A percentile compares a stretch with the other conserved stretches of the same genome.
phyloP scores from a whole-genome alignment of 30 jellyfish, hydroid and myxozoan genomes.

The Turritopsis dohrnii region DNA sequence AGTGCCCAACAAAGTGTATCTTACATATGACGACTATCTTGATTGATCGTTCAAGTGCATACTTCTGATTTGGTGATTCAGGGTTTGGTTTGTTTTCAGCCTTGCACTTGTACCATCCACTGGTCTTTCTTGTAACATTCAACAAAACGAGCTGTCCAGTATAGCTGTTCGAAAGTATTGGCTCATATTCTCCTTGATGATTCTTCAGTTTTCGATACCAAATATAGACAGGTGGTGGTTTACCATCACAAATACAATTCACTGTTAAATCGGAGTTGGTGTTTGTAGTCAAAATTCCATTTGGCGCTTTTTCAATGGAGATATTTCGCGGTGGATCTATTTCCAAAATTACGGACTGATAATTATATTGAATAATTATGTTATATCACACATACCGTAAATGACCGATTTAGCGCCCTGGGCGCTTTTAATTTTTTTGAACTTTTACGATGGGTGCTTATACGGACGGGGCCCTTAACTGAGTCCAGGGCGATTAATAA shows the following conservation, averaged over 20 bases:
- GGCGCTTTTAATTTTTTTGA: too few species aligned
- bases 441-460: too few species aligned
- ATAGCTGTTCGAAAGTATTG: background rate
- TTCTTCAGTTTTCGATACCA: slow-evolving; percentile 34
- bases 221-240: slow-evolving; percentile 61
- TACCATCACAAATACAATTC: slow-evolving; percentile 49
- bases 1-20: too few species aligned
- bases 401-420: too few species aligned
- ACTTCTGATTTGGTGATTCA: slow-evolving; percentile 13
- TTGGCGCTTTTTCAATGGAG: slow-evolving; percentile 33
- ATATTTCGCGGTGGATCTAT: slow-evolving; percentile 63
- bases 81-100: slow-evolving; percentile 61
- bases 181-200: background rate
- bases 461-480: too few species aligned
- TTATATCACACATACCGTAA: too few species aligned
- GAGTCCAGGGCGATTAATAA: too few species aligned
- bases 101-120: slow-evolving; percentile 54
- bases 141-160: slow-evolving; percentile 40
- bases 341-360: too few species aligned
- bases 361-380: too few species aligned
- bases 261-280: slow-evolving; percentile 65
- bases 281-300: slow-evolving; percentile 49
- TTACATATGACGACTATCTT: too few species aligned
- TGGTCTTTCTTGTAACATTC: slow-evolving; percentile 34
- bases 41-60: too few species aligned